Evolutionary conservation across 2,797 vertebrate species (phyloP), one percentile per base, ranked within the genome.

Genomic region (Oryzias sinensis): DNA sequence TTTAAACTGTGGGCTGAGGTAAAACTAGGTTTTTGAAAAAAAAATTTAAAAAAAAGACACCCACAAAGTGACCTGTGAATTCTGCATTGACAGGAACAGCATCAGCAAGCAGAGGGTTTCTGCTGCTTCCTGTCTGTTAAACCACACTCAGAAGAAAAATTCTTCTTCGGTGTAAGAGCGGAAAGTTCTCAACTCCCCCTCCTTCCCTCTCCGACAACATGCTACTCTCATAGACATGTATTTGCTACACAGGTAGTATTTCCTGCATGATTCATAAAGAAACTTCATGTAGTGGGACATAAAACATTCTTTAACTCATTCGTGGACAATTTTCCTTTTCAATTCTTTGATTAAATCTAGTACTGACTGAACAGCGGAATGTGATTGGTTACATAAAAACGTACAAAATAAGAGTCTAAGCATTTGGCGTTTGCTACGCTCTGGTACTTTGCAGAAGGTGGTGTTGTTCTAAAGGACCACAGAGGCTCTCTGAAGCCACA

Each of bases 121-220:
- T 89, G 88, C 82, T 87, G 80, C 87, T 93, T 93, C 92, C 92
- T 93, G 92, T 91, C 92, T 93, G 92, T 93, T 93, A 91, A 87
- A 93, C 92, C 92, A 92, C 92, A 93, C 61, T 87, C 71, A 90
- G 76, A 80, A 73, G 72, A 89, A 84, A 85, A 88, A 76, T 62
- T 89, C 85, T 90, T 82, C 81, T 79, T 89, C 85, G 77, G 72
- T 85, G 87, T 71, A 88, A 88, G 81, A 85, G 79, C 83, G 90
- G 91, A 93, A 93, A 92, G 81, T 91, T 91, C 67, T 80, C 53
- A 56, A 87, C 84, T 78, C 77, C 84, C 87, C 86, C 87, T 80
- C 80, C 78, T 88, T 87, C 86, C 80, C 79, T 68, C 74, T 86
- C 55, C 56, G 76, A 72, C 60, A 80, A 69, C 77, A 74, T 40